These are phyloP conservation scores for Agrotis clavis DNA, from an alignment of 2,888 invertebrate genomes.

Conservation along the genomic window DNA sequence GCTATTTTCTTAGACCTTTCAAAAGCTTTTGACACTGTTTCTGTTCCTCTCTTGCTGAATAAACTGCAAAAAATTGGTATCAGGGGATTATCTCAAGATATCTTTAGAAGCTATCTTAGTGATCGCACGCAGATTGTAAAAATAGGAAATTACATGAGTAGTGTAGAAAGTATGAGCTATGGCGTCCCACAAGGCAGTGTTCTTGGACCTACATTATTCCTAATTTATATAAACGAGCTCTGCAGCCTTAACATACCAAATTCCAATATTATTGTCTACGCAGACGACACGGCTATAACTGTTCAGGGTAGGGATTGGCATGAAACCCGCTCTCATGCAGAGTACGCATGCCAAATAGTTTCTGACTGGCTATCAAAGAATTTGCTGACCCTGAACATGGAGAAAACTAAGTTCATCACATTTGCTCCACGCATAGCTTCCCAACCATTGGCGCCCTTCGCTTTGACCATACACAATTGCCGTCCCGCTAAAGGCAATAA, in stretches of 20 bases:
- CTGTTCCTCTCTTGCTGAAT: not conserved
- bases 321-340: not conserved
- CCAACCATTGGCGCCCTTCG: not conserved
- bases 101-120: not conserved
- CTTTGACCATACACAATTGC: not conserved
- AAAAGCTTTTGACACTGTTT: not conserved
- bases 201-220: not conserved
- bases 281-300: not conserved
- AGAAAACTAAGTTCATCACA: constrained; percentile 2
- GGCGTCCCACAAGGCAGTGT: too few species aligned
- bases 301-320: not conserved
- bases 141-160: not conserved
- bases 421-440: constrained; percentile 1
- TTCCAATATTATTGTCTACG: not conserved
- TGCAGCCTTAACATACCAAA: not conserved
- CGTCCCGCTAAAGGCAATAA: not conserved
- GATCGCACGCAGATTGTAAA: not conserved
- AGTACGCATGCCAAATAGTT: not conserved
- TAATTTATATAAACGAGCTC: not conserved
- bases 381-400: not conserved
- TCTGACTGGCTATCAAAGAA: not conserved
- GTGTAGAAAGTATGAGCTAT: not conserved
- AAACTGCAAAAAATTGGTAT: not conserved
- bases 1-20: constrained; percentile 4
- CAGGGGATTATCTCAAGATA: not conserved